phyloP scores from a whole-genome alignment of 2,113 vertebrate species.

The Struthidea cinerea region DNA sequence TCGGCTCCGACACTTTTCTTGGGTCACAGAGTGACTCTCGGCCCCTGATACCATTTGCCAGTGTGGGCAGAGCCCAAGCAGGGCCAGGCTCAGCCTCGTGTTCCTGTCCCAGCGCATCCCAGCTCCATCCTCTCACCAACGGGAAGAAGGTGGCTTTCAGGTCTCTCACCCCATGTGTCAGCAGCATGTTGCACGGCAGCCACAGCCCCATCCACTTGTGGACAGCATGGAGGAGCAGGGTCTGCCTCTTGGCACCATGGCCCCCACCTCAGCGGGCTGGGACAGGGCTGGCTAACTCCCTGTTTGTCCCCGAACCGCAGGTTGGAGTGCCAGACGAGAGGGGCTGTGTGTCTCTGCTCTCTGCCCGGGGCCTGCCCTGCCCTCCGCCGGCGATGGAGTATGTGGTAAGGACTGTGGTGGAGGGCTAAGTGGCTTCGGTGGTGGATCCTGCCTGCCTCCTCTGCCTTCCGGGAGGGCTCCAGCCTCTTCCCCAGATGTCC shows the following conservation, averaged over 20 bases:
- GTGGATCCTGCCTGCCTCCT: constrained; percentile 16
- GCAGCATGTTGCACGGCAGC: rapidly evolving
- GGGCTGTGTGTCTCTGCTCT: constrained; percentile 25
- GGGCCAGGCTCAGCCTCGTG: not conserved
- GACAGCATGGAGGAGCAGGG: not conserved
- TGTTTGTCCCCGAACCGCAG: constrained; percentile 58
- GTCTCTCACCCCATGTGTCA: rapidly evolving
- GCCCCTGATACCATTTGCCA: rapidly evolving
- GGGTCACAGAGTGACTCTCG: not conserved
- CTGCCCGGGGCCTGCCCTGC: constrained; percentile 14
- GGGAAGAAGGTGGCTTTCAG: not conserved
- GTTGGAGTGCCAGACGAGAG: constrained; percentile 19
- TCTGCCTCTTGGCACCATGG: not conserved
- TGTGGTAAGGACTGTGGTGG: constrained; percentile 61
- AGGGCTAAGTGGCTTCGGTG: constrained; percentile 49
- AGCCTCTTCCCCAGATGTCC: not conserved
- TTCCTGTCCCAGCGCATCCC: rapidly evolving
- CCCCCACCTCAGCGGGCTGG: not conserved
- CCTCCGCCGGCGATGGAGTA: constrained; percentile 50
- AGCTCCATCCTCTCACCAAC: rapidly evolving
- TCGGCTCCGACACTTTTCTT: rapidly evolving
- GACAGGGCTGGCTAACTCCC: constrained; percentile 32
- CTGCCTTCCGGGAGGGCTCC: not conserved
- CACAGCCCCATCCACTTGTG: not conserved
- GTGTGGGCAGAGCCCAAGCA: not conserved